Conservation (phyloP, 2,888 invertebrate species). For the Apeira syringaria region DNA sequence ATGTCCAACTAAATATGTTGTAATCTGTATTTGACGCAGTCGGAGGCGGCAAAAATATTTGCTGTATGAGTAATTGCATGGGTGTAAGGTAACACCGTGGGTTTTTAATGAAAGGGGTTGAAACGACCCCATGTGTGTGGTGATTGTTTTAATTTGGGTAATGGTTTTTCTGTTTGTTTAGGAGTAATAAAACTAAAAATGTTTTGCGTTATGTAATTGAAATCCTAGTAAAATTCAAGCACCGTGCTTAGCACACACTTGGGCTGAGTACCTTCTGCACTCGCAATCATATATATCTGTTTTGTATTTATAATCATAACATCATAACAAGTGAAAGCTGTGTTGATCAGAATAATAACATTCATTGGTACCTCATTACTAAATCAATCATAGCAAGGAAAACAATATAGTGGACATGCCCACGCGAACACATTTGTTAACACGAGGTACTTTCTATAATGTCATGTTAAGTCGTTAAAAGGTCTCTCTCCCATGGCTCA, state of each 20-base stretch:
- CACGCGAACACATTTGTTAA: slow-evolving; percentile 12
- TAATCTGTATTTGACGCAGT: slow-evolving; percentile 24
- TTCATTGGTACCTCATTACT: not conserved
- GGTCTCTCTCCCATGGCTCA: slow-evolving; percentile 38
- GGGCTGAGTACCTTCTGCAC: too few species aligned
- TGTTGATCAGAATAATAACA: too few species aligned
- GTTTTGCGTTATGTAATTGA: too few species aligned
- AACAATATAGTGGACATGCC: not conserved
- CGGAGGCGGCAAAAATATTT: slow-evolving; percentile 29
- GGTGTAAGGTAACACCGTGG: slow-evolving; percentile 39
- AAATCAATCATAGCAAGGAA: slow-evolving; percentile 1
- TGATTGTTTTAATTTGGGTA: slow-evolving; percentile 28
- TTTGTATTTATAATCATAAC: too few species aligned
- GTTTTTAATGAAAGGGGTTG: slow-evolving; percentile 26
- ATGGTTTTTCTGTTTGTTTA: slow-evolving; percentile 19
- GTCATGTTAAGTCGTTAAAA: slow-evolving; percentile 31
- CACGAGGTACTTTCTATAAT: slow-evolving; percentile 29
- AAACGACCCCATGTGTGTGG: slow-evolving; percentile 27
- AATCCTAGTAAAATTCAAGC: too few species aligned
- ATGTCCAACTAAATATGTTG: not conserved
- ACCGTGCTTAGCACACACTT: too few species aligned
- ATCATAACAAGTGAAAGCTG: too few species aligned
- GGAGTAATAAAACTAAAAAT: too few species aligned
- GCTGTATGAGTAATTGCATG: slow-evolving; percentile 42
- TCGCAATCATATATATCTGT: too few species aligned